A percentile compares a stretch with the other conserved stretches of the same genome.
Conservation (phyloP, 1,140 invertebrate genomes). For the Drosophila tristis region DNA sequence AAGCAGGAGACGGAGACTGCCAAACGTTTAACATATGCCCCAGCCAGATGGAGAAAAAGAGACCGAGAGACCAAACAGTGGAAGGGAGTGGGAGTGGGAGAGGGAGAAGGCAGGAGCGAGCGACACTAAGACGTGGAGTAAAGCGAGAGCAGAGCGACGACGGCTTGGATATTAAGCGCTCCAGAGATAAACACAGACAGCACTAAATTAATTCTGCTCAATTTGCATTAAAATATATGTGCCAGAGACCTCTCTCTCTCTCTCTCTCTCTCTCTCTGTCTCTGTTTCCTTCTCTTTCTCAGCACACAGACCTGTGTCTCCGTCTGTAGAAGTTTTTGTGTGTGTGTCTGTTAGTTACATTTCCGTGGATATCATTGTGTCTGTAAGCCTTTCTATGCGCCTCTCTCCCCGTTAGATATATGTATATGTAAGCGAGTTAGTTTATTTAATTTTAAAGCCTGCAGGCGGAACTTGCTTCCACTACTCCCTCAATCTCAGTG, state of each 20-base stretch:
- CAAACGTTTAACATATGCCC: slow-evolving; percentile 77
- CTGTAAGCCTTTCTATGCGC: not conserved
- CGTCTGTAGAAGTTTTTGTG: slow-evolving; percentile 16
- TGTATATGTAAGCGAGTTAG: slow-evolving; percentile 35
- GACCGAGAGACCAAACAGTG: slow-evolving; percentile 19
- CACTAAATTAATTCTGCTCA: slow-evolving; percentile 83
- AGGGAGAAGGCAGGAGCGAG: slow-evolving; percentile 4
- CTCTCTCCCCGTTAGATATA: slow-evolving; percentile 2
- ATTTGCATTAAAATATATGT: slow-evolving; percentile 82
- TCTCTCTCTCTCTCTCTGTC: too few relatives aligned
- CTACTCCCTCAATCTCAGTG: slow-evolving; percentile 10
- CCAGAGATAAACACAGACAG: slow-evolving; percentile 76
- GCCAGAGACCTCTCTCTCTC: slow-evolving; percentile 11
- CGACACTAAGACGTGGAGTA: not conserved
- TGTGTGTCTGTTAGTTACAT: slow-evolving; percentile 67
- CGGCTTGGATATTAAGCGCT: slow-evolving; percentile 76
- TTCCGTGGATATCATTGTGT: slow-evolving; percentile 41
- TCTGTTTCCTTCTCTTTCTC: too few relatives aligned
- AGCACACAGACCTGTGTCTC: not conserved
- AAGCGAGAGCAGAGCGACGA: slow-evolving; percentile 49
- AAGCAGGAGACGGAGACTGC: slow-evolving; percentile 48
- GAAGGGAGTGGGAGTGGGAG: slow-evolving; percentile 3
- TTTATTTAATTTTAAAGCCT: slow-evolving; percentile 75
- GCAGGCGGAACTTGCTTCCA: slow-evolving; percentile 34
- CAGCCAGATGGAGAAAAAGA: slow-evolving; percentile 17